Evolutionary conservation across 2,888 invertebrate genomes (phyloP), one percentile per base, ranked within the genome.

Genomic region (Rambutsinella grinnellia): DNA sequence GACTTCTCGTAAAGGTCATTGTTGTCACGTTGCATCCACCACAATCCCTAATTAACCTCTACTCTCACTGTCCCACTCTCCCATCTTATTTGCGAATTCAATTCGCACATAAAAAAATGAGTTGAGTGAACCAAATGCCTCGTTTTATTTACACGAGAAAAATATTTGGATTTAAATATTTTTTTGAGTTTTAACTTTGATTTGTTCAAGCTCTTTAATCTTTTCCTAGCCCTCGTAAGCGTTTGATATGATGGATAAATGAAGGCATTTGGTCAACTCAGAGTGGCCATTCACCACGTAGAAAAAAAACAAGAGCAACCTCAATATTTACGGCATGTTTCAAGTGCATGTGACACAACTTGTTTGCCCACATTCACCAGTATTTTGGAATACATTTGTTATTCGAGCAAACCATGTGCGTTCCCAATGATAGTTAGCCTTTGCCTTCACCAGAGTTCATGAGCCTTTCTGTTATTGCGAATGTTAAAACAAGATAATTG

Each of bases 1-100:
- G n/a, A n/a, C n/a, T n/a, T n/a, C n/a, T 47, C 27, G 19, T 27
- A 49, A 65, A 71, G 71, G 71, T 71, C 65, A 54, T 8, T n/a
- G n/a, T 36, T 51, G 58, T 65, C 65, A 71, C 71, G 61, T 58
- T 51, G 15, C 8, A 2, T 60, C 44, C n/a, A n/a, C n/a, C n/a
- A n/a, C n/a, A n/a, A n/a, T n/a, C n/a, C n/a, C n/a, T n/a, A n/a
- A n/a, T n/a, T n/a, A n/a, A n/a, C n/a, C n/a, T n/a, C n/a, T n/a
- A n/a, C n/a, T n/a, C n/a, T n/a, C n/a, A n/a, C n/a, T n/a, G n/a
- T n/a, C n/a, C n/a, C n/a, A n/a, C n/a, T n/a, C n/a, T n/a, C n/a
- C n/a, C n/a, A n/a, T n/a, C n/a, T n/a, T n/a, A n/a, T n/a, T n/a
- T n/a, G n/a, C n/a, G n/a, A n/a, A n/a, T n/a, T n/a, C n/a, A n/a